A percentile compares a stretch with the other conserved stretches of the same genome.
These are phyloP conservation scores for Drosophila suzukii DNA, from an alignment of 1,140 invertebrate species.

Conservation along the genomic window DNA sequence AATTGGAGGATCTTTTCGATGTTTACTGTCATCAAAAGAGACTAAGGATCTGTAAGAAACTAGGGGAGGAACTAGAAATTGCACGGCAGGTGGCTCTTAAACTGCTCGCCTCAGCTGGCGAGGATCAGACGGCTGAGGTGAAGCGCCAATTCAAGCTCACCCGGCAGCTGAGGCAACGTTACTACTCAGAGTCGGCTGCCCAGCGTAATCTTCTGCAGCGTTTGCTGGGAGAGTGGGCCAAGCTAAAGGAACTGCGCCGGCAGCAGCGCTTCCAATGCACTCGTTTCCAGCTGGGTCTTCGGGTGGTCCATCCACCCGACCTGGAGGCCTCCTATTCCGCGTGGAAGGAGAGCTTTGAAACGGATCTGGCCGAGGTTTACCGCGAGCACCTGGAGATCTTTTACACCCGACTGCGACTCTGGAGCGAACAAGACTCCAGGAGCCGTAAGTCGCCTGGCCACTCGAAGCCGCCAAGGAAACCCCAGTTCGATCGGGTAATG, in stretches of 20 bases:
- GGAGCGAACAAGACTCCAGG: constrained; percentile 12
- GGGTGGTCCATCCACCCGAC: constrained; percentile 58
- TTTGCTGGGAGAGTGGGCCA: constrained; percentile 82
- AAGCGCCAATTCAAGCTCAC: constrained; percentile 66
- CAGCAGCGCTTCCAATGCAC: constrained; percentile 82
- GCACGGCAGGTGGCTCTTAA: constrained; percentile 71
- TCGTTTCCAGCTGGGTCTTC: constrained; percentile 78
- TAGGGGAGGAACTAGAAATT: constrained; percentile 76
- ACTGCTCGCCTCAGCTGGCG: constrained; percentile 37
- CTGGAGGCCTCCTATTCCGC: constrained; percentile 39
- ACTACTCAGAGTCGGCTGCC: constrained; percentile 75
- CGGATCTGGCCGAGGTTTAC: constrained; percentile 82
- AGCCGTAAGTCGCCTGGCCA: background rate
- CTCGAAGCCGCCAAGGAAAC: constrained; percentile 66
- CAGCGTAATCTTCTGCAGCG: constrained; percentile 70
- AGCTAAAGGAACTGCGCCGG: constrained; percentile 78
- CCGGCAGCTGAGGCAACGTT: constrained; percentile 70
- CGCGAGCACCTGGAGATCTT: constrained; percentile 75
- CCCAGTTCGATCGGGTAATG: constrained; percentile 72
- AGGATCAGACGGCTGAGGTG: constrained; percentile 30
- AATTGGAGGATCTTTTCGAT: constrained; percentile 78
- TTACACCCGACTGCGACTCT: constrained; percentile 69
- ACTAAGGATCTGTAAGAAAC: constrained; percentile 59
- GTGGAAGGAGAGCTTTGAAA: constrained; percentile 72
- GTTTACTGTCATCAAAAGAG: constrained; percentile 65